phyloP scores from a whole-genome alignment of 2,113 vertebrate species.

The Poeciliopsis retropinna region DNA sequence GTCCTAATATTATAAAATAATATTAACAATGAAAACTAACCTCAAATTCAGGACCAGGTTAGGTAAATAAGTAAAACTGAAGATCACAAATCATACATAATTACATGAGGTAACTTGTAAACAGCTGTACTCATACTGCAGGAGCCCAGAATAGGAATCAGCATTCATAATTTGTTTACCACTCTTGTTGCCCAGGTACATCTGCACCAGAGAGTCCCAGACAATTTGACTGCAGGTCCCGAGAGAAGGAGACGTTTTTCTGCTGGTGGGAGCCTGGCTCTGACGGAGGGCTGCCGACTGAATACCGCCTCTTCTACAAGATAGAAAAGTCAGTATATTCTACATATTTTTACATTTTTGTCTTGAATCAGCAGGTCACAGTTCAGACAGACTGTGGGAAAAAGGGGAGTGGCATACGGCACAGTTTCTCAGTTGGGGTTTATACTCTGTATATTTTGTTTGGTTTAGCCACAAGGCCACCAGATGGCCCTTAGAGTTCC shows the following conservation, averaged over 20 bases:
- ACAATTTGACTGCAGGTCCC: slow-evolving; percentile 83
- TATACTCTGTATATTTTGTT: neutral
- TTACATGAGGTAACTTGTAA: neutral
- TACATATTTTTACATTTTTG: neutral
- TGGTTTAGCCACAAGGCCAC: neutral
- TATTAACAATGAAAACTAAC: too few relatives aligned
- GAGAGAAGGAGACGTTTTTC: slow-evolving; percentile 91
- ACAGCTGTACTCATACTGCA: neutral
- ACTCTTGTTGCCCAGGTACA: slow-evolving; percentile 75
- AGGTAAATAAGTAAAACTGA: neutral
- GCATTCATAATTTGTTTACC: slow-evolving; percentile 25
- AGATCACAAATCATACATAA: neutral
- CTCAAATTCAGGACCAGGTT: too few relatives aligned
- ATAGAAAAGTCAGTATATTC: slow-evolving; percentile 81
- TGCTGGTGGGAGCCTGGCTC: slow-evolving; percentile 91
- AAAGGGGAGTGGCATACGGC: neutral
- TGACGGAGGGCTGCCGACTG: slow-evolving; percentile 85
- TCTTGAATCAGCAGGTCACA: neutral
- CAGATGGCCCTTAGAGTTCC: slow-evolving; percentile 7
- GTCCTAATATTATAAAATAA: too few relatives aligned
- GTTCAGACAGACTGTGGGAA: neutral
- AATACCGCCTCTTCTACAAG: slow-evolving; percentile 84
- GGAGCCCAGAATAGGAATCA: neutral
- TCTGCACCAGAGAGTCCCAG: slow-evolving; percentile 86
- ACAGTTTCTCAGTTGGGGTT: neutral